Conservation (phyloP, 2,113 vertebrate species). For the Zootoca vivipara region DNA sequence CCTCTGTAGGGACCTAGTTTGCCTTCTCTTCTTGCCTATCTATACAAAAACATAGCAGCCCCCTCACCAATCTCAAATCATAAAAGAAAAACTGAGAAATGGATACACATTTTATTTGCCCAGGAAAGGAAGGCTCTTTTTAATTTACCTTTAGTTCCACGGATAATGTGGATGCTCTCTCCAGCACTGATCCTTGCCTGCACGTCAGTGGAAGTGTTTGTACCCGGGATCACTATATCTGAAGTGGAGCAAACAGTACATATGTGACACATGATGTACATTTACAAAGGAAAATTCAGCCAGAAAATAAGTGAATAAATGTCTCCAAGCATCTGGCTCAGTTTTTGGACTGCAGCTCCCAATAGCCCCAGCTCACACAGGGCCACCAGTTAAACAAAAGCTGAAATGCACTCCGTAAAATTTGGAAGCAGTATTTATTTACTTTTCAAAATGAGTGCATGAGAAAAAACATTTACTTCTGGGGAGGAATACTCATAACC, state of each 20-base stretch:
- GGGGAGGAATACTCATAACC: neutral
- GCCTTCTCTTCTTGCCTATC: neutral
- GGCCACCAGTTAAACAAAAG: too few relatives aligned
- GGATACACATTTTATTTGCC: neutral
- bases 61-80: neutral
- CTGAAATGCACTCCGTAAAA: neutral
- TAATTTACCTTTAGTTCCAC: slow-evolving; percentile 92
- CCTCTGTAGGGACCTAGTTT: neutral
- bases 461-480: neutral
- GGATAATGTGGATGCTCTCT: slow-evolving; percentile 96
- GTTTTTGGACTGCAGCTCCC: too few relatives aligned
- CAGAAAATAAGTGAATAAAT: neutral
- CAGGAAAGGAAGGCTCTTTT: neutral
- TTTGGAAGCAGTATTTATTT: slow-evolving; percentile 14
- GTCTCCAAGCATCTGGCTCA: neutral
- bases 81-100: neutral
- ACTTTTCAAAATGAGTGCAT: neutral
- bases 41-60: neutral
- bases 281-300: neutral
- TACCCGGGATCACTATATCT: slow-evolving; percentile 99
- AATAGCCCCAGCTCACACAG: too few relatives aligned
- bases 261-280: slow-evolving; percentile 34
- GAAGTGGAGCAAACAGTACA: slow-evolving; percentile 45
- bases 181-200: slow-evolving; percentile 96
- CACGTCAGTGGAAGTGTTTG: slow-evolving; percentile 93